Conservation (phyloP, 2,888 invertebrate genomes). For the Andrena bucephala region DNA sequence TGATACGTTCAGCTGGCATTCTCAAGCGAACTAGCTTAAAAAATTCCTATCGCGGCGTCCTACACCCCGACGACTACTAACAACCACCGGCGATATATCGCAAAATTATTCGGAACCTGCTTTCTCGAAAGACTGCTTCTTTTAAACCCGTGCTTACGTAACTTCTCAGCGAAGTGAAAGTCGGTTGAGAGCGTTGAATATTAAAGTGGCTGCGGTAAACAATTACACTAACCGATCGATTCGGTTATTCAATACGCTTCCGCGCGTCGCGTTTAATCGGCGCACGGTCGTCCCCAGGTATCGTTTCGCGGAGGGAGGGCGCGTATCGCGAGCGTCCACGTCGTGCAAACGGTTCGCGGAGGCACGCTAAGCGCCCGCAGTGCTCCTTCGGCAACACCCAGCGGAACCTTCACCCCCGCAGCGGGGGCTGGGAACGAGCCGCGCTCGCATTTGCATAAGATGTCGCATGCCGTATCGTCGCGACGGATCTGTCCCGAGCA, state of each 20-base stretch:
- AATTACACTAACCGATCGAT: slow-evolving; percentile 18
- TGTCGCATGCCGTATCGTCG: slow-evolving; percentile 42
- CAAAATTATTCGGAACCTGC: slow-evolving; percentile 10
- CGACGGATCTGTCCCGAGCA: slow-evolving; percentile 32
- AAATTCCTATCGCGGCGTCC: too few relatives aligned
- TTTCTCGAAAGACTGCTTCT: slow-evolving; percentile 14
- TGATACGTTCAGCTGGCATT: too few relatives aligned
- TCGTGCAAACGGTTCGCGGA: not conserved
- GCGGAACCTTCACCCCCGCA: slow-evolving; percentile 9
- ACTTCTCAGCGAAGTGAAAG: slow-evolving; percentile 15
- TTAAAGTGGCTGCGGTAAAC: slow-evolving; percentile 14
- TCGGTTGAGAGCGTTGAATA: slow-evolving; percentile 5
- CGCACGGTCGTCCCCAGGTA: not conserved
- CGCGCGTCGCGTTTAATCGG: not conserved
- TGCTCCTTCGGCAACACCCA: not conserved
- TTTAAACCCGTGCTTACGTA: slow-evolving; percentile 9
- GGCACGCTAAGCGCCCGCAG: not conserved
- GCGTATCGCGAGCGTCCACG: not conserved
- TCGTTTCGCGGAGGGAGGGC: not conserved
- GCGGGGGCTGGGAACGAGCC: not conserved
- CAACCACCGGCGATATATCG: too few relatives aligned
- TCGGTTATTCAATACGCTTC: not conserved
- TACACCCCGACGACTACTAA: too few relatives aligned
- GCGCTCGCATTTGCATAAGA: slow-evolving; percentile 48
- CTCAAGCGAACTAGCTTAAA: too few relatives aligned